A percentile compares a stretch with the other conserved stretches of the same genome.
Evolutionary conservation across 1,140 invertebrate genomes (phyloP).

Genomic region (Pemphigus obesinymphae): DNA sequence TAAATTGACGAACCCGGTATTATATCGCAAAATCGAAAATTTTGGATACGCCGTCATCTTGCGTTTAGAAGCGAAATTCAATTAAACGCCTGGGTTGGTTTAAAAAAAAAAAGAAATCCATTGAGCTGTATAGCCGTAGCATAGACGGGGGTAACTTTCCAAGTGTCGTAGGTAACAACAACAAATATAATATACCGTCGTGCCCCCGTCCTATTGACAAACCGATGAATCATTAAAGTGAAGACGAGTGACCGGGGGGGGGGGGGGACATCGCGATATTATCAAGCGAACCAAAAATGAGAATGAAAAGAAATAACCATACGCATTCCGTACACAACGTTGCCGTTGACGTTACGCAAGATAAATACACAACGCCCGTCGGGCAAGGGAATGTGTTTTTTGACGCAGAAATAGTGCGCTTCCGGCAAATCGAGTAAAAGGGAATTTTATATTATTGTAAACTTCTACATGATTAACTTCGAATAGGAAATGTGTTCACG

Average conservation of each 20-base stretch:
- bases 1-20: background rate
- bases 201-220: background rate
- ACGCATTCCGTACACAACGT: constrained; percentile 24
- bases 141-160: background rate
- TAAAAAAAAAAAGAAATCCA: background rate
- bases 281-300: constrained; percentile 28
- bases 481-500: constrained; percentile 27
- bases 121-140: background rate
- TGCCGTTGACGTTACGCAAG: constrained; percentile 32
- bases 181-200: constrained; percentile 4
- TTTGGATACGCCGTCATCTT: background rate
- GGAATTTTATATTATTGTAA: constrained; percentile 42
- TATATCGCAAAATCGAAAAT: background rate
- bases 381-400: constrained; percentile 24
- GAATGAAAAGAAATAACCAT: constrained; percentile 23
- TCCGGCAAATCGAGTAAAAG: constrained; percentile 40
- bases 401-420: constrained; percentile 38
- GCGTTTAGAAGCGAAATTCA: background rate
- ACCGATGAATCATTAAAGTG: background rate
- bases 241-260: no score
- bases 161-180: background rate
- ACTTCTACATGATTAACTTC: constrained; percentile 40
- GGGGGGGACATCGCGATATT: background rate
- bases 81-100: background rate
- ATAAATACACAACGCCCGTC: constrained; percentile 8